Conservation (phyloP, 1,140 invertebrate species). For the Lordiphosa stackelbergi region DNA sequence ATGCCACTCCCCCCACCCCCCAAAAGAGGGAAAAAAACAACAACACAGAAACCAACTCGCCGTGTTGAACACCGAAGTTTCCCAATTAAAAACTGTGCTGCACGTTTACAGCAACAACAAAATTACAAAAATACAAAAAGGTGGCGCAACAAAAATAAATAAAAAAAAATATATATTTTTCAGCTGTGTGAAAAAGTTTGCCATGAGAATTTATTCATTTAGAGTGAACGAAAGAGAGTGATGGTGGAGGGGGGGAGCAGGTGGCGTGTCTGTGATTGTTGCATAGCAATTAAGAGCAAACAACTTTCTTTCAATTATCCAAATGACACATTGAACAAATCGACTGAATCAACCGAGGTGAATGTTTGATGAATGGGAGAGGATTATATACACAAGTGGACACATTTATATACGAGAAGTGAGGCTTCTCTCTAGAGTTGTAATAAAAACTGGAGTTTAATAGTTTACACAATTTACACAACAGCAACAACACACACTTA, state of each 20-base stretch:
- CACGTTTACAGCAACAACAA: constrained; percentile 16
- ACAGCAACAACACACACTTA: constrained; percentile 2
- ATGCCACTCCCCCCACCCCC: background rate
- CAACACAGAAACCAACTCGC: background rate
- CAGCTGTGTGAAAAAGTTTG: constrained; percentile 6
- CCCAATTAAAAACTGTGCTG: constrained; percentile 49
- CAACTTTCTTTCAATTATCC: constrained; percentile 52
- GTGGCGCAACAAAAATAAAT: constrained; percentile 31
- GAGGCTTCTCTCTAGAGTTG: too few relatives aligned
- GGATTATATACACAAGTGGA: constrained; percentile 1
- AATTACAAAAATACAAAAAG: constrained; percentile 18
- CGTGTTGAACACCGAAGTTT: constrained; percentile 32
- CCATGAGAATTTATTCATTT: constrained; percentile 26
- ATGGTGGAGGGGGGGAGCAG: constrained; percentile 1
- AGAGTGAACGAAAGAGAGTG: constrained; percentile 8
- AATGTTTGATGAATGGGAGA: background rate
- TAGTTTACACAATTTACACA: too few relatives aligned
- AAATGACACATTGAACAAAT: constrained; percentile 53
- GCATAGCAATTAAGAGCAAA: constrained; percentile 45
- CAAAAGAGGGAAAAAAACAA: background rate
- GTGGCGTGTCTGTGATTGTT: constrained; percentile 8
- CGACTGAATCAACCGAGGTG: constrained; percentile 12
- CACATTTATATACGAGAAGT: too few relatives aligned
- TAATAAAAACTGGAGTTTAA: too few relatives aligned
- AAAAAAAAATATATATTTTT: constrained; percentile 1